phyloP scores from a whole-genome alignment of 2,888 invertebrate genomes.

The Unio delphinus region DNA sequence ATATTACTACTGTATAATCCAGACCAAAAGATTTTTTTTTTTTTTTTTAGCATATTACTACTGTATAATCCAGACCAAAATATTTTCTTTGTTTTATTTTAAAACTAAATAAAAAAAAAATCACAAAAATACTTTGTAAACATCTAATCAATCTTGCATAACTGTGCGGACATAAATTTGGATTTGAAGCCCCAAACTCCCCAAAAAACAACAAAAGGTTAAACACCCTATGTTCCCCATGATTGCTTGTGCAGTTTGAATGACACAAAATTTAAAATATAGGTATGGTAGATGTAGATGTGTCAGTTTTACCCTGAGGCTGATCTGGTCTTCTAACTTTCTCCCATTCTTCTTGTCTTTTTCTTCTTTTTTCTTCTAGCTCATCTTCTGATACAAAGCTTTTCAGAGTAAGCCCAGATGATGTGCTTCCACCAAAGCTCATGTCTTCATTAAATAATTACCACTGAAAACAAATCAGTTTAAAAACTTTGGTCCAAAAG shows the following conservation, averaged over 20 bases:
- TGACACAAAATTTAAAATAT: background rate
- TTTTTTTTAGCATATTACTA: too few relatives aligned
- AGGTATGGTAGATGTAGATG: background rate
- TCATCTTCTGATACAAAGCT: conserved; percentile 90
- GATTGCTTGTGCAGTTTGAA: background rate
- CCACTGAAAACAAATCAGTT: too few relatives aligned
- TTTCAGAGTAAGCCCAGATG: conserved; percentile 46
- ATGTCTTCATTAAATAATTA: conserved; percentile 3
- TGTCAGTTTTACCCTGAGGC: conserved; percentile 81
- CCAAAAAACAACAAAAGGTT: background rate
- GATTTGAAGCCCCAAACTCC: background rate
- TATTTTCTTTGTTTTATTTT: too few relatives aligned
- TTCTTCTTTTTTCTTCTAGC: conserved; percentile 83
- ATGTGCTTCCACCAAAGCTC: conserved; percentile 20
- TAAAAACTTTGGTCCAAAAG: too few relatives aligned
- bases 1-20: too few relatives aligned
- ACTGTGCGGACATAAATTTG: background rate
- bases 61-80: too few relatives aligned
- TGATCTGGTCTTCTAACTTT: conserved; percentile 91
- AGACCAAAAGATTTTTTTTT: too few relatives aligned
- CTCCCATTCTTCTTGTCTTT: conserved; percentile 97
- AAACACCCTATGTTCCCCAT: background rate
- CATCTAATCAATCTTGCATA: too few relatives aligned
- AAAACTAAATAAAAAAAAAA: too few relatives aligned
- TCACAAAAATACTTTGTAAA: too few relatives aligned